Evolutionary conservation across 1,140 invertebrate genomes (phyloP).

Genomic region (Achatina immaculata): DNA sequence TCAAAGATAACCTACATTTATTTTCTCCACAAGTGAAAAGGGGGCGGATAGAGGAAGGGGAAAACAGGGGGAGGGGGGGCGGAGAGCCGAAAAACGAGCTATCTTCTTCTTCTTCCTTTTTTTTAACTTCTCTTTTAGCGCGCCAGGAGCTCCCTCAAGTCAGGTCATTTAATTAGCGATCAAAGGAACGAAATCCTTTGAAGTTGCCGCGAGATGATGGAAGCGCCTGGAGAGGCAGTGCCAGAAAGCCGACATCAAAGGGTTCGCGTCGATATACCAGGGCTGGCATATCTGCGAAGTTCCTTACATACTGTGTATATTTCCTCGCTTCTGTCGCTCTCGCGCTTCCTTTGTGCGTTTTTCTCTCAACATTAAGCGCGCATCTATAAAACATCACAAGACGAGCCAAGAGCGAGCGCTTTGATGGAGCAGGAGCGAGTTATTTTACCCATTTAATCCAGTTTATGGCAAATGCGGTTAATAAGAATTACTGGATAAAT

Average conservation of each 20-base stretch:
- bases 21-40: neutral
- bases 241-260: conserved; percentile 33
- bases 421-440: neutral
- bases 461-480: neutral
- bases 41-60: neutral
- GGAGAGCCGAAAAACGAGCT: too few relatives aligned
- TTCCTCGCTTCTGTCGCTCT: neutral
- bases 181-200: conserved; percentile 24
- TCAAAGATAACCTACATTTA: neutral
- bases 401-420: neutral
- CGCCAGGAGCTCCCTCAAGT: conserved; percentile 1
- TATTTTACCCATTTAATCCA: neutral
- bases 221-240: neutral
- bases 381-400: conserved; percentile 12
- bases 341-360: neutral
- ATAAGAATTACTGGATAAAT: neutral
- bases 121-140: neutral
- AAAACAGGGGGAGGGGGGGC: too few relatives aligned
- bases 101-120: too few relatives aligned
- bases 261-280: neutral
- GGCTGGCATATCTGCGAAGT: neutral
- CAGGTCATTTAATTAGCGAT: conserved; percentile 32
- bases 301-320: neutral
- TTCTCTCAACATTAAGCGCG: neutral
- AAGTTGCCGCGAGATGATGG: conserved; percentile 25